Percentiles rank a stretch among this genome's conserved stretches.
These are phyloP conservation scores for Hermaeophaga mercurialis DNA, from an alignment of 2,888 invertebrate genomes.

Conservation along the genomic window DNA sequence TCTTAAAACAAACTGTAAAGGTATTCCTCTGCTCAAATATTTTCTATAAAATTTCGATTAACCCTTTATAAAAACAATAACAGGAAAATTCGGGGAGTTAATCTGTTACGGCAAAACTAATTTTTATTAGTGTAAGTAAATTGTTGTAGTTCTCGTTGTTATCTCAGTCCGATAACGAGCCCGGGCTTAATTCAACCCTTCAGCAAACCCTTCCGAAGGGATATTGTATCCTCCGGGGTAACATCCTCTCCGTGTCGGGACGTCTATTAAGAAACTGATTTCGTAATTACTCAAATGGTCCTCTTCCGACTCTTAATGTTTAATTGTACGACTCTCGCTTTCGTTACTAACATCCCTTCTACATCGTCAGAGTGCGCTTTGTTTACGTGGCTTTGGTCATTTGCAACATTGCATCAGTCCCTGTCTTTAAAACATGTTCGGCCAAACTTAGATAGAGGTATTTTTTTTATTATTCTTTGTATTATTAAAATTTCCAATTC, in stretches of 20 bases:
- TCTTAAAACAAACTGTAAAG: too few species aligned
- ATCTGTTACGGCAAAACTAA: background rate
- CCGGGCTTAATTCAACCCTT: constrained; percentile 24
- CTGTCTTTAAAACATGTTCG: too few species aligned
- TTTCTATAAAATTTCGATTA: too few species aligned
- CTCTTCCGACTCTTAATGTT: constrained; percentile 43
- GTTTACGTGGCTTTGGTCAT: constrained; percentile 1
- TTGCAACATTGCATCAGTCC: too few species aligned
- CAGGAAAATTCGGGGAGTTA: too few species aligned
- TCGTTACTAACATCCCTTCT: background rate
- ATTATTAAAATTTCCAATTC: too few species aligned
- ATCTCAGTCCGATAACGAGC: constrained; percentile 35
- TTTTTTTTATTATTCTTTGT: too few species aligned
- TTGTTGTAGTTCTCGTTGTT: constrained; percentile 7
- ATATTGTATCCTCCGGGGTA: constrained; percentile 45
- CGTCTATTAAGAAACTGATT: constrained; percentile 52
- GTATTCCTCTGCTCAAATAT: too few species aligned
- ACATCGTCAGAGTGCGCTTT: background rate
- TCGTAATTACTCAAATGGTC: constrained; percentile 50
- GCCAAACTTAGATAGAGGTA: too few species aligned
- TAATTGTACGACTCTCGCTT: constrained; percentile 33
- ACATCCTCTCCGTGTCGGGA: constrained; percentile 47
- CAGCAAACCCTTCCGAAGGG: constrained; percentile 48
- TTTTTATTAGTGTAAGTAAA: constrained; percentile 15
- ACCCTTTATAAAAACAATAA: too few species aligned